Base-by-base conservation (phyloP, 2,797 vertebrate genomes). In the Epinephelus coioides region DNA sequence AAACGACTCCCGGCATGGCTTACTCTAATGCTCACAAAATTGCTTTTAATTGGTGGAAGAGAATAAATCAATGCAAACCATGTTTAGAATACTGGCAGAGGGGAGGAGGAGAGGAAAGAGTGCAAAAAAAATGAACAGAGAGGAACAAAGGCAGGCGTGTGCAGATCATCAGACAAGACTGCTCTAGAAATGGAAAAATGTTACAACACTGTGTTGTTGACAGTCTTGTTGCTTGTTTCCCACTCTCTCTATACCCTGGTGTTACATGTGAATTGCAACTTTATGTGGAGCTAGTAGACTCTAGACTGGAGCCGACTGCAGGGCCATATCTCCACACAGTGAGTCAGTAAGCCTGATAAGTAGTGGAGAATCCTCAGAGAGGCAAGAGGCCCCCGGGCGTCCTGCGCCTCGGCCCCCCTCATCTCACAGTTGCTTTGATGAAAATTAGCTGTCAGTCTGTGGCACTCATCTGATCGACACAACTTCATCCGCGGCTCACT, bases 41-140 rank as follows among this genome's bases (percentile, higher is more conserved):
- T 79, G 89, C 87, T 92, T 93, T 93, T 95, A 94, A 95, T 94
- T 94, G 91, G 87, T 87, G 86, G 76, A 87, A 68, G 81, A 80
- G 84, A 89, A 89, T 86, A 89, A 92, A 94, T 94, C 89, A 92
- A 92, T 92, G 89, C 79, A 90, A 92, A 91, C 82, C 83, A 85
- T 86, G 87, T 89, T 91, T 77, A 71, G 74, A 86, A 84, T 62
- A 76, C 73, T 77, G 65, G 75, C 66, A 84, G 68, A 57, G 63
- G 57, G 51, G 59, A 78, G 57, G 53, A 68, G 72, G 70, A 63
- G 69, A 71, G 67, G 68, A 73, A 49, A 49, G 34, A 73, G 73
- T 55, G 60, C 14, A 50, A 34, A 61, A 40, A 27, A 40, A 59
- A 55, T 54, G 15, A 69, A 78, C 3, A 34, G 10, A 56, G 43